Evolutionary conservation across 2,113 vertebrate genomes (phyloP).

Genomic region (Rhombomys opimus): DNA sequence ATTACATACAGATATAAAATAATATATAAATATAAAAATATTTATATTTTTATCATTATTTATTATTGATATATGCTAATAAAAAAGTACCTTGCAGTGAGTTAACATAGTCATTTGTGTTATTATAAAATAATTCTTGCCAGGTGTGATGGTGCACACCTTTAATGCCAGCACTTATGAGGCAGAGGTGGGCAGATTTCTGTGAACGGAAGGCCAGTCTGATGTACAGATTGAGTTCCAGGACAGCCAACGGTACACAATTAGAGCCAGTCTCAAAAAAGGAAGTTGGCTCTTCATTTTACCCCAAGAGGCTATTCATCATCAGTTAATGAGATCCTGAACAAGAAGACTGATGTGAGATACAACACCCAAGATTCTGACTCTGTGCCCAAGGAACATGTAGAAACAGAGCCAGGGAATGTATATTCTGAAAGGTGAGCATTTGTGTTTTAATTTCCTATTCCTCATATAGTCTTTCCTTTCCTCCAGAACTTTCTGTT

Average conservation of each 20-base stretch:
- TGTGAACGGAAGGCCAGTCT: not conserved
- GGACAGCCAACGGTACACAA: not conserved
- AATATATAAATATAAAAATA: not conserved
- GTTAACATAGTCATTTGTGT: not conserved
- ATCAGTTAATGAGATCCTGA: not conserved
- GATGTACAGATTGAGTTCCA: not conserved
- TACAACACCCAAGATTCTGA: not conserved
- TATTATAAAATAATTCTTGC: not conserved
- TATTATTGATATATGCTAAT: not conserved
- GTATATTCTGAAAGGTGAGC: not conserved
- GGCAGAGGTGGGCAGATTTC: not conserved
- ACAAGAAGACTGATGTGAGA: not conserved
- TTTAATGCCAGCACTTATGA: not conserved
- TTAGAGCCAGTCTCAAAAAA: too few species aligned
- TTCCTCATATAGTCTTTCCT: slow-evolving; percentile 1
- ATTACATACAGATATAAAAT: not conserved
- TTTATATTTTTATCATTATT: too few species aligned
- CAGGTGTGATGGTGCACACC: not conserved
- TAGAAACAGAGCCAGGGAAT: not conserved
- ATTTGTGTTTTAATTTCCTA: not conserved
- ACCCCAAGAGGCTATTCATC: not conserved
- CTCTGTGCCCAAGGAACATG: not conserved
- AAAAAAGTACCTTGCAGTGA: not conserved
- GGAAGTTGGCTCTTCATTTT: not conserved
- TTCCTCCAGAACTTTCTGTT: slow-evolving; percentile 42